phyloP scores from a whole-genome alignment of 2,797 vertebrate genomes.

The Oreochromis grahami region DNA sequence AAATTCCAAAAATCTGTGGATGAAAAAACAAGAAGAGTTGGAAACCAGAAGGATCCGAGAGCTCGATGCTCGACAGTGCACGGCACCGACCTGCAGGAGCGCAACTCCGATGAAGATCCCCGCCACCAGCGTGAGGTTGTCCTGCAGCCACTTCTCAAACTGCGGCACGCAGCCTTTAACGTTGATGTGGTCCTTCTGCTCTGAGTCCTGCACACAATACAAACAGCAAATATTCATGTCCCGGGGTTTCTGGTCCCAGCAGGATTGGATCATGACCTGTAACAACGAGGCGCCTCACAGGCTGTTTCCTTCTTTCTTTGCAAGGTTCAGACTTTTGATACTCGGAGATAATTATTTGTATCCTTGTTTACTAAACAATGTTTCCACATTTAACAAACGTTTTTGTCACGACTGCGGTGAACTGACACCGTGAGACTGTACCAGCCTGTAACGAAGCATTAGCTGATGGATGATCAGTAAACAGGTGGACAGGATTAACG shows the following conservation, averaged over 20 bases:
- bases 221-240: background rate
- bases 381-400: background rate
- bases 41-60: fast-evolving
- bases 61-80: fast-evolving
- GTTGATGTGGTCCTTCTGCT: slow-evolving; percentile 93
- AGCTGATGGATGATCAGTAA: too few relatives aligned
- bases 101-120: slow-evolving; percentile 97
- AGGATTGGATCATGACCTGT: fast-evolving
- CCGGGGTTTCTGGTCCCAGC: background rate
- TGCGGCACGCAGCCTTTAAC: slow-evolving; percentile 98
- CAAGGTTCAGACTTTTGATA: fast-evolving
- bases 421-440: background rate
- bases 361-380: fast-evolving
- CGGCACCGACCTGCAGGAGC: slow-evolving; percentile 82
- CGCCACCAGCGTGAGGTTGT: slow-evolving; percentile 95
- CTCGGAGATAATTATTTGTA: background rate
- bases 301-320: background rate
- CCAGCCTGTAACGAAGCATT: fast-evolving
- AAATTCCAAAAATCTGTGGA: slow-evolving; percentile 93
- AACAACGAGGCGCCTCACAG: background rate
- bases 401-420: too few relatives aligned
- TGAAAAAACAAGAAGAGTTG: background rate
- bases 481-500: too few relatives aligned
- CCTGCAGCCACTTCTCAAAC: slow-evolving; percentile 98
- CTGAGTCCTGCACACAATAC: slow-evolving; percentile 76